Base-by-base conservation (phyloP, 2,797 vertebrate species). In the Knipowitschia caucasica region DNA sequence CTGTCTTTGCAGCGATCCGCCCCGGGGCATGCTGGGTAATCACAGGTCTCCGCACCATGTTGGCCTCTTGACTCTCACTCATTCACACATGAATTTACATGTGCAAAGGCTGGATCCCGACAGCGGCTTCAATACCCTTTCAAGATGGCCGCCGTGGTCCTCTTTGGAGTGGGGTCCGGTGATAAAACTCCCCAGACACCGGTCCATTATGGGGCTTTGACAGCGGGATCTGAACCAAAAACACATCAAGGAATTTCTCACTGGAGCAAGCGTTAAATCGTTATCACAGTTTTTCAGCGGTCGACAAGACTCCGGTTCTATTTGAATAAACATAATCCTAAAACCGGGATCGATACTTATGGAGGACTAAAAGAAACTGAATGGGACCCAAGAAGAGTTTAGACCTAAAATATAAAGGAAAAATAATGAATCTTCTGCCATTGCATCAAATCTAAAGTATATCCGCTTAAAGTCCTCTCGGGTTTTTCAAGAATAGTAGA, bases 161-260 rank as follows among this genome's bases (percentile, higher is more conserved):
- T 72, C 81, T 82, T 81, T 71, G 73, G 75, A 84, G 77, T 61
- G 0, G 44, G 61, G 60, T 39, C 64, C 67, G 0, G 35, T 50
- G 87, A 90, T 90, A 89, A 88, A 80, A 86, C 82, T 86, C 82
- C 79, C 82, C 65, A 71, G 85, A 72, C 75, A 42, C 82, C 49
- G 35, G 45, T 81, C 78, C 74, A 80, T 80, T 84, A 78, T 78
- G 62, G 62, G 31, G 71, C 65, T 52, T 31, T 59, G 82, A 83
- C 77, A 80, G 68, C 69, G 71, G 69, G 63, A 36, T 68, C 62
- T 63, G 68, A 33, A 17, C 11, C 14, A 25, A 26, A 35, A 35
- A 65, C 54, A 24, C 68, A 75, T 64, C 67, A 75, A 79, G 50
- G 63, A 72, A 64, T 74, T 55, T 42, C 38, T 23, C n/a, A 44